Conservation (phyloP, 2,113 vertebrate species). For the Seriola quinqueradiata region DNA sequence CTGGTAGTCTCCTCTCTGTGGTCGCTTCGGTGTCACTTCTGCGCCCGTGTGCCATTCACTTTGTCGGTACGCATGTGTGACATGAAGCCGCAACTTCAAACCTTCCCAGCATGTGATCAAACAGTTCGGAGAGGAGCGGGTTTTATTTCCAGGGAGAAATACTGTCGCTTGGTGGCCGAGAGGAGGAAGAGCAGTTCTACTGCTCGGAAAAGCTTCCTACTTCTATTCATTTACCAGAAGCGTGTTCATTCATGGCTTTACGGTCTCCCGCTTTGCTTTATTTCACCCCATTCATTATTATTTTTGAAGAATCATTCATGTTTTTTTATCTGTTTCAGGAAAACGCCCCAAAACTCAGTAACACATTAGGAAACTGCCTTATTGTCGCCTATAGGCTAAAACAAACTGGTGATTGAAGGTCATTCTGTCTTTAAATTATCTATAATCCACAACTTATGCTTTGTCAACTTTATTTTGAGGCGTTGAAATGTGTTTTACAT, state of each 20-base stretch:
- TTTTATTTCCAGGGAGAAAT: constrained; percentile 52
- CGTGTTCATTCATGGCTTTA: constrained; percentile 70
- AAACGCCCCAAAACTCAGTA: background rate
- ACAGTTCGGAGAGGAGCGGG: constrained; percentile 31
- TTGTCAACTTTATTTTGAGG: too few relatives aligned
- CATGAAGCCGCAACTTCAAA: constrained; percentile 76
- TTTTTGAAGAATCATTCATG: constrained; percentile 68
- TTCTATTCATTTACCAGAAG: constrained; percentile 27
- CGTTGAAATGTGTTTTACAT: too few relatives aligned
- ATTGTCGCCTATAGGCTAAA: background rate
- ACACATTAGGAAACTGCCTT: background rate
- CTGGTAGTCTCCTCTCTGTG: constrained; percentile 24
- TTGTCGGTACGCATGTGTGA: constrained; percentile 77
- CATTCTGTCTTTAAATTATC: background rate
- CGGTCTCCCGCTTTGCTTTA: constrained; percentile 29
- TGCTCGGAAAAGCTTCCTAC: constrained; percentile 34
- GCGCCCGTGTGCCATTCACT: constrained; percentile 79
- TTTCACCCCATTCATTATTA: constrained; percentile 70
- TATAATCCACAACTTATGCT: background rate
- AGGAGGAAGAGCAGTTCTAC: constrained; percentile 13
- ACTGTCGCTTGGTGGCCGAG: constrained; percentile 73
- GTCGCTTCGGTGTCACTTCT: constrained; percentile 62
- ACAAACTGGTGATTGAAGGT: background rate
- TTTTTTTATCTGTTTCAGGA: constrained; percentile 21
- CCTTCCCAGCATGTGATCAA: constrained; percentile 70